Evolutionary conservation across 2,113 vertebrate species (phyloP).

Genomic region (Elanoides forficatus): DNA sequence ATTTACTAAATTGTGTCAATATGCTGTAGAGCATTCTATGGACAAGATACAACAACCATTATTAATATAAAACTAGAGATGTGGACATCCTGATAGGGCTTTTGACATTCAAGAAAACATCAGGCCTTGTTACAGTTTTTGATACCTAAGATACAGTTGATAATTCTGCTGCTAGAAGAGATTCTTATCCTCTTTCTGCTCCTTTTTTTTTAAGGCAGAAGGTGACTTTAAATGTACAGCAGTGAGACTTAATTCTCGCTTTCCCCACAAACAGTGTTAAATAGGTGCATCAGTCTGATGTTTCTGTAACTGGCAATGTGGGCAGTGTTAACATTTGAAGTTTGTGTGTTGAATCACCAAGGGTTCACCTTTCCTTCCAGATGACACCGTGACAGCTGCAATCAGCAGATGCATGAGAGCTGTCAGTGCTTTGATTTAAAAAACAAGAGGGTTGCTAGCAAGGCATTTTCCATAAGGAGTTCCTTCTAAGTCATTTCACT

Average conservation of each 20-base stretch:
- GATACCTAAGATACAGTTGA: not conserved
- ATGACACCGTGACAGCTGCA: slow-evolving; percentile 52
- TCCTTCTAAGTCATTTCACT: slow-evolving; percentile 36
- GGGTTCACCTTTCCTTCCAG: slow-evolving; percentile 48
- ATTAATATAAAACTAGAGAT: not conserved
- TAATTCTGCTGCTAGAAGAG: not conserved
- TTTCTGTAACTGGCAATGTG: not conserved
- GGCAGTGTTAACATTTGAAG: not conserved
- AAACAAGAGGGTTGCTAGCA: slow-evolving; percentile 12
- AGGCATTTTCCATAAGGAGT: slow-evolving; percentile 41
- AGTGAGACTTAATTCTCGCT: not conserved
- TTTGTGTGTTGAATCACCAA: not conserved
- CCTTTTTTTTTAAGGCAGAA: not conserved
- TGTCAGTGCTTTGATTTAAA: slow-evolving; percentile 2
- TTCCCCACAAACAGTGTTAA: not conserved
- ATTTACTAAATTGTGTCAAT: not conserved
- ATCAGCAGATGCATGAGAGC: slow-evolving; percentile 32
- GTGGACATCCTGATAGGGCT: not conserved
- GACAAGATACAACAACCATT: not conserved
- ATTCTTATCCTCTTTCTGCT: not conserved
- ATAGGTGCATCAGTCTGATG: not conserved
- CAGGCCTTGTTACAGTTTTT: not conserved
- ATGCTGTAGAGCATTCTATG: not conserved
- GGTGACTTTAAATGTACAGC: not conserved
- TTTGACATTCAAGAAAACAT: not conserved